Base-by-base conservation (phyloP, 2,888 invertebrate genomes). In the Neuroscelio doddi region DNA sequence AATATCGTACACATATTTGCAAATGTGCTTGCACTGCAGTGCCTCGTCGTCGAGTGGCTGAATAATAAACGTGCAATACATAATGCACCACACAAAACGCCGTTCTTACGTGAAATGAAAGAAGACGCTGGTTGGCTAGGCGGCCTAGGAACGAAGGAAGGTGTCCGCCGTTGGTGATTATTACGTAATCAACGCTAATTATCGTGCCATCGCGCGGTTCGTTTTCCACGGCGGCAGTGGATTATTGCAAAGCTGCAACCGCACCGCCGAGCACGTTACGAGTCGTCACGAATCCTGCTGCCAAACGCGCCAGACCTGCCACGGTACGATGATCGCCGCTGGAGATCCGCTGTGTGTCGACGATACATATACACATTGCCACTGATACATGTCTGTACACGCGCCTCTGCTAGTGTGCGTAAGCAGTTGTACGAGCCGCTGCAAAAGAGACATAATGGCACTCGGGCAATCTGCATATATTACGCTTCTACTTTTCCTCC, bases 391-490 rank as follows among this genome's bases (percentile, higher is more conserved):
- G 44, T 10, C n/a, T 38, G 50, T 24, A 46, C 14, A 39, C 12
- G 30, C 16, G 16, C 30, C 4, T 2, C 26, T 3, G 39, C 16
- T 4, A 17, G 57, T 52, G 41, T 42, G 52, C 27, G 51, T 45
- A 34, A 38, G 46, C 29, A 51, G 66, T 61, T 41, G 53, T 55
- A 56, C 49, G 57, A 56, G 57, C 55, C 64, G 66, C 69, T 69
- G 68, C 70, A 69, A 79, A 78, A 75, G 78, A 79, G 79, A 80
- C 75, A 74, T 79, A 81, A 80, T 79, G 73, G 75, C 73, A 78
- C 73, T 74, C 70, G 66, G 72, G 76, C 74, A 82, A 82, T 82
- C 79, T 82, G 81, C 82, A 82, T 82, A 79, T 69, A 81, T 82
- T 81, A 80, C 56, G 39, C 46, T 26, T 50, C 41, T 58, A 53